A percentile compares a stretch with the other conserved stretches of the same genome.
These are phyloP conservation scores for Laticauda colubrina DNA, from an alignment of 2,113 vertebrate genomes.

Conservation along the genomic window DNA sequence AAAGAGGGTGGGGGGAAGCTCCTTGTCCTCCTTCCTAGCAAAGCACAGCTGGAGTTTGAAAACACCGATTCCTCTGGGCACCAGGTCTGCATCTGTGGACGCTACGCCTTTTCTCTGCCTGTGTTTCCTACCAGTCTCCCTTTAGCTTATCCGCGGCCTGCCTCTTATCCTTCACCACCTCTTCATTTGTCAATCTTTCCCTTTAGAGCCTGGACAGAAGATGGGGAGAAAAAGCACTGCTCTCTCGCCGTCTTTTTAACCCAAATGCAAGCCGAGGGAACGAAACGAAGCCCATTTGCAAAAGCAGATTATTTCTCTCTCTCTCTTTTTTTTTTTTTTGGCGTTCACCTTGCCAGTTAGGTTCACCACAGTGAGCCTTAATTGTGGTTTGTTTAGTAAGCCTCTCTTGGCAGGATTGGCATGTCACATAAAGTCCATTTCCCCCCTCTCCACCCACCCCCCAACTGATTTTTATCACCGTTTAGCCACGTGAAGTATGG, in stretches of 20 bases:
- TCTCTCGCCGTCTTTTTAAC: not conserved
- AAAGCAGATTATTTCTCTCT: not conserved
- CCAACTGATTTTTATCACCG: not conserved
- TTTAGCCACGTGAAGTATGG: not conserved
- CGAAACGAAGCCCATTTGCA: not conserved
- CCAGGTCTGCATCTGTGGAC: accelerated
- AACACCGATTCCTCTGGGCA: not conserved
- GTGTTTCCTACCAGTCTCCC: not conserved
- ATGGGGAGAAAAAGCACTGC: not conserved
- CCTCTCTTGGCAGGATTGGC: not conserved
- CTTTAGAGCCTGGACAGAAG: not conserved
- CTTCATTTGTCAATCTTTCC: accelerated
- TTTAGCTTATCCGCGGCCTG: not conserved
- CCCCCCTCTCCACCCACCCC: too few relatives aligned
- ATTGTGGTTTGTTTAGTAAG: not conserved
- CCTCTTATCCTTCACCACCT: not conserved
- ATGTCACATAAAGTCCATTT: not conserved
- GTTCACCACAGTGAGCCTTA: not conserved
- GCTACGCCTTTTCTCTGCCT: accelerated
- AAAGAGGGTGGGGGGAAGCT: not conserved
- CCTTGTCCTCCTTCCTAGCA: not conserved
- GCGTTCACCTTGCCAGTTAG: not conserved
- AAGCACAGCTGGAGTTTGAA: not conserved
- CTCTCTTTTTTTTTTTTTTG: not conserved
- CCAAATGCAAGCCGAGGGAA: not conserved